Base-by-base conservation (phyloP, 37 sponge, comb jelly and placozoan species). In the Chondrilla cf. caribensis region DNA sequence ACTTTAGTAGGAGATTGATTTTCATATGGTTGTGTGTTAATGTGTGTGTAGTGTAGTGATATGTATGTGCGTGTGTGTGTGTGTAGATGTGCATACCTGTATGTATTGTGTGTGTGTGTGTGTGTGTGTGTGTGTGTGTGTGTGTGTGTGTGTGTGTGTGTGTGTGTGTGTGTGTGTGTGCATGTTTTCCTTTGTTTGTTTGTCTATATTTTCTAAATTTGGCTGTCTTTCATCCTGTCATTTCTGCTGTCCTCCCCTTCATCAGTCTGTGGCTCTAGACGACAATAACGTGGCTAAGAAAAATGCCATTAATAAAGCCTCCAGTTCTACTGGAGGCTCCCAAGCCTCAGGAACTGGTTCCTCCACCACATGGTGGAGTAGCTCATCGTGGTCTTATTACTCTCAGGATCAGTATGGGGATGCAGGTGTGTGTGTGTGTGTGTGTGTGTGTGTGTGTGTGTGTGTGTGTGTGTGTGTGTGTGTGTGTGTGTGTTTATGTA, bases 391-490 rank as follows among this genome's bases (percentile, higher is more conserved):
- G 4, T 19, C 33, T 3, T 35, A 54, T 32, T 58, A 38, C 37
- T 19, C 81, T 32, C 32, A 81, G 24, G 40, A 18, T 28, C 62
- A 78, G 29, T 54, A 19, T n/a, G 26, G 51, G 11, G 64, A 62
- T 29, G 64, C 64, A 62, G 64, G 28, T 6, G 80, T 70, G 72
- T 82, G 37, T 36, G 29, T 28, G 42, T 39, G 1, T 77, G 78
- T 85, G 58, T 68, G 41, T 25, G 82, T 70, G 24, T 47, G 37
- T 14, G 51, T 66, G 31, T 78, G 78, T 42, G 1, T 59, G 18
- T 40, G 25, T 66, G 0, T 11, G 17, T 71, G 44, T 32, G 38
- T 58, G n/a, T 39, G 1, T 77, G 78, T 85, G 58, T 68, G 41
- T 25, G 82, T 70, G 24, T 47, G 37, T 14, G 51, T 66, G 31